Percentiles rank a stretch among this genome's conserved stretches.
Conservation (phyloP, 2,797 vertebrate genomes). For the Momotus momota region DNA sequence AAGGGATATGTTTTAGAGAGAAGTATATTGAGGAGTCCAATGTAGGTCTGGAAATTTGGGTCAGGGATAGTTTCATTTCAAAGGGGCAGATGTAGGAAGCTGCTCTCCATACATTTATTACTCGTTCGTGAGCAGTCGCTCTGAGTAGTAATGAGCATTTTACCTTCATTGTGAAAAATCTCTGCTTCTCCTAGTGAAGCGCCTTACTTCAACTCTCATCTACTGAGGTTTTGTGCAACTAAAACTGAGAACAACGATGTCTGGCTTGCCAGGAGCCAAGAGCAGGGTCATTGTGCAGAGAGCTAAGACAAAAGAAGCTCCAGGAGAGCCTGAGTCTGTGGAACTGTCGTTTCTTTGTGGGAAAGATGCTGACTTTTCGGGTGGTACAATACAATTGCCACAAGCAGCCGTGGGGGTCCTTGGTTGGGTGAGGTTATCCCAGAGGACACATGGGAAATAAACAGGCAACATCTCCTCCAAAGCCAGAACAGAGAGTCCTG, state of each 20-base stretch:
- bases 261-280: neutral
- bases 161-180: neutral
- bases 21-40: neutral
- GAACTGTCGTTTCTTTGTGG: neutral
- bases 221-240: neutral
- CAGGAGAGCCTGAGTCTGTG: neutral
- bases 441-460: constrained; percentile 6
- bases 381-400: constrained; percentile 13
- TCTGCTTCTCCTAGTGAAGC: neutral
- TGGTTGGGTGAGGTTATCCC: constrained; percentile 46
- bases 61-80: neutral
- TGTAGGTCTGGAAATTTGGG: neutral
- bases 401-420: neutral
- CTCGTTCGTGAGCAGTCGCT: neutral
- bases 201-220: neutral
- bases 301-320: constrained; percentile 16
- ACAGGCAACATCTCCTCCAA: neutral
- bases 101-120: neutral
- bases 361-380: neutral
- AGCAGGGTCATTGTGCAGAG: neutral
- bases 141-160: neutral
- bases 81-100: neutral
- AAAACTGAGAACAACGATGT: neutral
- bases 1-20: neutral
- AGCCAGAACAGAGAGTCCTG: constrained; percentile 35